Conservation (phyloP, 2,888 invertebrate genomes). For the Agrotis ipsilon region DNA sequence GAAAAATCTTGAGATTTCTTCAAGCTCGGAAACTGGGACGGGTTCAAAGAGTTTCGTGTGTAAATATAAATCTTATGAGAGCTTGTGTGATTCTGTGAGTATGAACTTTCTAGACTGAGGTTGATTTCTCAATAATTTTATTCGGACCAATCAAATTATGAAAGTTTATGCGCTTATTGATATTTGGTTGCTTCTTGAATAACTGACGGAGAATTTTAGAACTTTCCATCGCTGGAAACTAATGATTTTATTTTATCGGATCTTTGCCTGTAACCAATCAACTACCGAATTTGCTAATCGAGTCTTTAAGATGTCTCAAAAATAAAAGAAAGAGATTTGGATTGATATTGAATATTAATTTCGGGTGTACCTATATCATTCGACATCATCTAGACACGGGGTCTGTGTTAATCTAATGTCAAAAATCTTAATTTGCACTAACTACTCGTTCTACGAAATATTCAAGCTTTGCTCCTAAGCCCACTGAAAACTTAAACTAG, state of each 20-base stretch:
- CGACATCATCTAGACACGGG: neutral
- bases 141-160: neutral
- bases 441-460: neutral
- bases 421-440: neutral
- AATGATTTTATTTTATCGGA: no score
- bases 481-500: constrained; percentile 9
- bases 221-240: neutral
- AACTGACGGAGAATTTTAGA: neutral
- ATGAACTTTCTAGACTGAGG: neutral
- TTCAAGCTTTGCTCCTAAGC: neutral
- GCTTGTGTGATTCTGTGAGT: constrained; percentile 1
- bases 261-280: no score
- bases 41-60: constrained; percentile 16
- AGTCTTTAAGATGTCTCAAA: no score
- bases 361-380: neutral
- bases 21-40: constrained; percentile 26
- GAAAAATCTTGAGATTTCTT: constrained; percentile 42
- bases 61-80: neutral
- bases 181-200: neutral
- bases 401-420: no score
- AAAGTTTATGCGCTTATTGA: neutral
- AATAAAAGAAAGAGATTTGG: no score
- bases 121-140: neutral
- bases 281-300: no score
- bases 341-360: no score